Percentiles rank a stretch among this genome's conserved stretches.
Evolutionary conservation across 2,797 vertebrate genomes (phyloP).

Genomic region (Acipenser oxyrinchus): DNA sequence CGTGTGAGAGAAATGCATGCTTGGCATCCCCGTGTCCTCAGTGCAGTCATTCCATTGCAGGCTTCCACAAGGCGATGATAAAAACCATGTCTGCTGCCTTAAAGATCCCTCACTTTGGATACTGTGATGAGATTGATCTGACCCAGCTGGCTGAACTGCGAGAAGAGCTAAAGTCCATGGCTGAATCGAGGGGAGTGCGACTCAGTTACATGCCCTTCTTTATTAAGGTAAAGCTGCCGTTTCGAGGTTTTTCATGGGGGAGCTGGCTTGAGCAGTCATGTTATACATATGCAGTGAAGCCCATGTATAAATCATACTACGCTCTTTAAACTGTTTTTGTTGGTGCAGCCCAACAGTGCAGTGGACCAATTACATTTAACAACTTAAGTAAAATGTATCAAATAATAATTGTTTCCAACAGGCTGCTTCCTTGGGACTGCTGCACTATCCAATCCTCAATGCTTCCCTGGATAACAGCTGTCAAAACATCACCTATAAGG

Average conservation of each 20-base stretch:
- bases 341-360: neutral
- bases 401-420: conserved; percentile 37
- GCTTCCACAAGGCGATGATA: conserved; percentile 91
- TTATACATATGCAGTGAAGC: no score
- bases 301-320: no score
- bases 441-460: conserved; percentile 87
- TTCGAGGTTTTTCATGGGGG: neutral
- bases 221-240: conserved; percentile 73
- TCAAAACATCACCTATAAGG: conserved; percentile 91
- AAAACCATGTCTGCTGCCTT: conserved; percentile 85
- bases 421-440: conserved; percentile 82
- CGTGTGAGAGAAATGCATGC: no score
- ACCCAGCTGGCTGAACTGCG: conserved; percentile 69
- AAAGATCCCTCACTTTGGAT: conserved; percentile 91
- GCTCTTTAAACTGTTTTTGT: no score
- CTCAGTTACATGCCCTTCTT: conserved; percentile 96
- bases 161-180: conserved; percentile 61
- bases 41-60: conserved; percentile 41
- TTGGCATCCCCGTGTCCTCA: no score
- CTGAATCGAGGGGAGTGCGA: conserved; percentile 66
- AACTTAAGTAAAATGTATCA: no score
- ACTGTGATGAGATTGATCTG: conserved; percentile 86
- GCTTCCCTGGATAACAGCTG: conserved; percentile 82
- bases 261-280: no score
- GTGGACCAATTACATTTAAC: neutral